phyloP scores from a whole-genome alignment of 2,888 invertebrate genomes.

The Eupithecia subumbrata region DNA sequence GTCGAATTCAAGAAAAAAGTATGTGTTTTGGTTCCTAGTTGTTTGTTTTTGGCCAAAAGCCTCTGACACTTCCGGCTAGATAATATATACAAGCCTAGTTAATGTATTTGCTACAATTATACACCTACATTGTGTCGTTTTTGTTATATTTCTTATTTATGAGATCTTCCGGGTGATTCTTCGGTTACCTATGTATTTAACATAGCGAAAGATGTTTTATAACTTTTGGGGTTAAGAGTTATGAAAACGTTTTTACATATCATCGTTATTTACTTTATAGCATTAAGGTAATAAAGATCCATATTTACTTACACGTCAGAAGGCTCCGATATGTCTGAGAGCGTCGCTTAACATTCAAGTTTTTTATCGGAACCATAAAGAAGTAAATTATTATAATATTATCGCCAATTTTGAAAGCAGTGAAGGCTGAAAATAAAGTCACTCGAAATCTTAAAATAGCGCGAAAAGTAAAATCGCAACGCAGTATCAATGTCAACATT shows the following conservation, averaged over 20 bases:
- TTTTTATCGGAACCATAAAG: background rate
- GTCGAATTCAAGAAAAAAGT: constrained; percentile 6
- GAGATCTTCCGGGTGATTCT: constrained; percentile 33
- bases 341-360: background rate
- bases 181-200: background rate
- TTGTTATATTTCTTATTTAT: constrained; percentile 36
- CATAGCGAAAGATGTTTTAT: background rate
- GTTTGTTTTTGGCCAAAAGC: constrained; percentile 48
- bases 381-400: background rate
- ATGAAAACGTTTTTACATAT: background rate
- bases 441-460: background rate
- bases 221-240: background rate
- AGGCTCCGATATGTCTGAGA: constrained; percentile 12
- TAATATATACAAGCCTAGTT: constrained; percentile 20
- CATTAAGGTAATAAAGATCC: background rate
- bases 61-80: constrained; percentile 50
- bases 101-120: constrained; percentile 35
- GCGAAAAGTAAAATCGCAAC: background rate
- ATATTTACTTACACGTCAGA: background rate
- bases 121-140: constrained; percentile 34
- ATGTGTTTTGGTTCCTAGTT: constrained; percentile 48
- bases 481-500: constrained; percentile 13
- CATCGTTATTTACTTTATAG: background rate
- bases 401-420: constrained; percentile 3
- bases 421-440: constrained; percentile 8